Conservation (phyloP, 2,888 invertebrate genomes). For the Limenitis arthemis region DNA sequence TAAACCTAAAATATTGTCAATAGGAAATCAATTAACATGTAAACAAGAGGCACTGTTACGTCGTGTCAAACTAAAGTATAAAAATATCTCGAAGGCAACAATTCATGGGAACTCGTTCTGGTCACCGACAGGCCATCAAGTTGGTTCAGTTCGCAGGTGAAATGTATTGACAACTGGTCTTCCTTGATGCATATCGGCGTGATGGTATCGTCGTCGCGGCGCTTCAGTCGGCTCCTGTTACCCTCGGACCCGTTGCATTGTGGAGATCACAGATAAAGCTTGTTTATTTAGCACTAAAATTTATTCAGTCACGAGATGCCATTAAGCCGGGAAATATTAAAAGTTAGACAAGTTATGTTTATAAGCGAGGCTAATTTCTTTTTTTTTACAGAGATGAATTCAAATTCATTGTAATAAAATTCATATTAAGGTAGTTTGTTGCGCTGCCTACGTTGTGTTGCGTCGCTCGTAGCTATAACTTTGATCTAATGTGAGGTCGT, state of each 20-base stretch:
- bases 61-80: slow-evolving; percentile 56
- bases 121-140: slow-evolving; percentile 57
- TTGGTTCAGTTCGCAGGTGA: slow-evolving; percentile 55
- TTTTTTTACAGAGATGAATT: slow-evolving; percentile 52
- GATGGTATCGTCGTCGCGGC: slow-evolving; percentile 65
- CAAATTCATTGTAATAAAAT: slow-evolving; percentile 45
- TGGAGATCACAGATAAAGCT: slow-evolving; percentile 63
- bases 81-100: slow-evolving; percentile 59
- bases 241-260: slow-evolving; percentile 59
- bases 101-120: slow-evolving; percentile 64
- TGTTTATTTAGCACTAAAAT: slow-evolving; percentile 68
- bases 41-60: slow-evolving; percentile 39
- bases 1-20: too few relatives aligned
- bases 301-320: slow-evolving; percentile 58
- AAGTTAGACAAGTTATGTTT: slow-evolving; percentile 53
- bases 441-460: slow-evolving; percentile 18
- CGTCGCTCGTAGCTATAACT: slow-evolving; percentile 17
- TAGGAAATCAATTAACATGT: slow-evolving; percentile 55
- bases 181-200: slow-evolving; percentile 70
- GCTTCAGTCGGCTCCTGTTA: slow-evolving; percentile 63
- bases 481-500: slow-evolving; percentile 18
- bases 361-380: slow-evolving; percentile 48
- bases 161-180: slow-evolving; percentile 71
- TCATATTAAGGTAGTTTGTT: slow-evolving; percentile 29
- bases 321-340: slow-evolving; percentile 63